Evolutionary conservation across 2,113 vertebrate genomes (phyloP).

Genomic region (Neomonachus schauinslandi): DNA sequence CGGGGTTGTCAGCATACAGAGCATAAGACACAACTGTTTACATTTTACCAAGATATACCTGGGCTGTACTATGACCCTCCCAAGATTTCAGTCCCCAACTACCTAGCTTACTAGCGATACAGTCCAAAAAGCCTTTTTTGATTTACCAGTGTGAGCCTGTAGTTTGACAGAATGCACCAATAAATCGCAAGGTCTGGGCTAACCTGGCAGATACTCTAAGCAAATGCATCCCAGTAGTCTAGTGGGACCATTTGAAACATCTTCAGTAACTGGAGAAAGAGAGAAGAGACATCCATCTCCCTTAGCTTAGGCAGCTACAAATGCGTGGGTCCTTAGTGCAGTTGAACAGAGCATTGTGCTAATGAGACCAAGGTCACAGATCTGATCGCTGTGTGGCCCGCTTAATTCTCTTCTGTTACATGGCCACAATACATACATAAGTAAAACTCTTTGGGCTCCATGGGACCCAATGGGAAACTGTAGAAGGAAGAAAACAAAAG

Average conservation of each 20-base stretch:
- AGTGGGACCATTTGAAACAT: conserved; percentile 60
- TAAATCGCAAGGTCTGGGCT: conserved; percentile 51
- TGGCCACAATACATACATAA: not conserved
- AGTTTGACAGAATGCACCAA: conserved; percentile 56
- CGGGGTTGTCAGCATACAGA: not conserved
- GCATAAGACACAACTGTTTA: not conserved
- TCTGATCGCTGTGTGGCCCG: not conserved
- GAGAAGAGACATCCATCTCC: conserved; percentile 58
- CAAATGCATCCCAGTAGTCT: conserved; percentile 55
- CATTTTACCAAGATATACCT: conserved; percentile 30
- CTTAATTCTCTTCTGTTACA: not conserved
- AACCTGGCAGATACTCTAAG: conserved; percentile 56
- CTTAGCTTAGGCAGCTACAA: conserved; percentile 59
- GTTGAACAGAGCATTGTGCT: not conserved
- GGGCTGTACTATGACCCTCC: not conserved
- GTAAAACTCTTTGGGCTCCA: not conserved
- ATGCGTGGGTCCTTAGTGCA: not conserved
- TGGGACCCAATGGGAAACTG: not conserved
- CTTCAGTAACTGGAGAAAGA: conserved; percentile 56
- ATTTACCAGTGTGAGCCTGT: conserved; percentile 23
- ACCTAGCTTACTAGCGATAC: not conserved
- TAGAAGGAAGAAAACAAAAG: not conserved
- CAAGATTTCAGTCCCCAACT: conserved; percentile 37
- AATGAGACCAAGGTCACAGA: not conserved
- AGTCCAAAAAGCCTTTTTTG: conserved; percentile 44